Evolutionary conservation across 2,113 vertebrate genomes (phyloP), one percentile per base, ranked within the genome.

Genomic region (Zosterops hypoxanthus): DNA sequence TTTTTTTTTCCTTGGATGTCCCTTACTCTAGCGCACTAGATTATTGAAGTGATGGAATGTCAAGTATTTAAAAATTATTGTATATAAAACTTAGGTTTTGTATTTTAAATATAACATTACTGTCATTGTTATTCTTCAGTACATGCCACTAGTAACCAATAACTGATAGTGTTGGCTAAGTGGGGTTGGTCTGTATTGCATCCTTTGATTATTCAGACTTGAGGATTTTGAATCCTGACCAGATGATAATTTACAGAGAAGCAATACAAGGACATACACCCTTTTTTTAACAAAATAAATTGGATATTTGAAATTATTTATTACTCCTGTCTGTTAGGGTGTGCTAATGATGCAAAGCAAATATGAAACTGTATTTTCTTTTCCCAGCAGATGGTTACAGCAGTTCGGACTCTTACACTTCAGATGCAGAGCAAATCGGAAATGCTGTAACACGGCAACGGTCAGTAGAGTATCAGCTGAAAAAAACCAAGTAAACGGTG

Each of bases 341-440:
- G 65, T 79, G 82, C 72, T 94, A 70, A 56, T 80, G 41, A 25
- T 92, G 46, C 33, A 69, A 78, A 93, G 60, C 65, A n/a, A 86
- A 80, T 95, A 84, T 76, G 78, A 95, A 96, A 94, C 77, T 86
- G 22, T 91, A 14, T 73, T 91, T 97, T 81, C 39, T 82, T 97
- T 97, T 97, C 71, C 90, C 96, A 98, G 97, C 99, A 98, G 99
- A 99, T 93, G 99, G 99, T 82, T 99, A 99, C 96, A 99, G 99
- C 98, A 99, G 99, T 97, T 99, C 99, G 16, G 99, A 99, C 96
- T 99, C 99, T 21, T 99, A 98, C 95, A 98, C 99, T 70, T 99
- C 99, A 85, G 99, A 99, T 93, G 98, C 99, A 95, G 99, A 99
- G 94, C 99, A 99, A 75, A 99, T 99, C 69, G 98, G 98, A 87